Conservation (phyloP, 1,140 invertebrate genomes). For the Macrocentrus cingulum region DNA sequence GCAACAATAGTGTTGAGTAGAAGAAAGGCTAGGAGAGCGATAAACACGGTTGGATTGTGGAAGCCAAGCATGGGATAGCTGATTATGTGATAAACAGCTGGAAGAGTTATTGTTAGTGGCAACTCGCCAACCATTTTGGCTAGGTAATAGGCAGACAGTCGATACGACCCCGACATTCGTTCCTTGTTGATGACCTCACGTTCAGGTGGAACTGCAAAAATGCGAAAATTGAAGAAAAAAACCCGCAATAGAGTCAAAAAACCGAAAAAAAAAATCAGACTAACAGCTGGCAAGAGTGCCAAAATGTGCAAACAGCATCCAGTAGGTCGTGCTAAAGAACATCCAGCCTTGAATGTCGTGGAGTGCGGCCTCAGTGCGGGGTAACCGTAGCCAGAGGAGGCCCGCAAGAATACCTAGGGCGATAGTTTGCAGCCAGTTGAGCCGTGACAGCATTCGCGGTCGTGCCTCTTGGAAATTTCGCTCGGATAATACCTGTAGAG, state of each 20-base stretch:
- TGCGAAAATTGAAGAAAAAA: constrained; percentile 3
- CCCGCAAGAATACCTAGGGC: constrained; percentile 75
- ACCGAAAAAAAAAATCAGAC: constrained; percentile 27
- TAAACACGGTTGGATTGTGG: constrained; percentile 67
- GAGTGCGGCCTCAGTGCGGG: constrained; percentile 72
- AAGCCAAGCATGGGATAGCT: constrained; percentile 78
- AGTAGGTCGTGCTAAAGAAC: constrained; percentile 85
- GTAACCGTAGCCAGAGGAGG: constrained; percentile 78
- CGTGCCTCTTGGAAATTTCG: constrained; percentile 80
- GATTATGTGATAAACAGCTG: constrained; percentile 77
- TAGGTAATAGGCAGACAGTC: constrained; percentile 82
- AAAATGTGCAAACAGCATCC: constrained; percentile 85
- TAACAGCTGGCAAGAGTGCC: constrained; percentile 77
- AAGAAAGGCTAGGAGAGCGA: constrained; percentile 72
- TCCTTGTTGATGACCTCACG: constrained; percentile 84
- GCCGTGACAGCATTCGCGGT: constrained; percentile 75
- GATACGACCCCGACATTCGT: constrained; percentile 76
- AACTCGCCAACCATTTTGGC: constrained; percentile 85
- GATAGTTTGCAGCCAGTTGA: constrained; percentile 82
- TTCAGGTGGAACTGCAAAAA: constrained; percentile 73
- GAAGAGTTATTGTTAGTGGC: constrained; percentile 75
- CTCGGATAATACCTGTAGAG: constrained; percentile 66
- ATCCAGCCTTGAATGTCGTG: constrained; percentile 85
- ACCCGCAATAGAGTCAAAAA: not conserved
- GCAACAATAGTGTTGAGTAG: constrained; percentile 78